Percentiles rank a stretch among this genome's conserved stretches.
phyloP scores from a whole-genome alignment of 2,888 invertebrate species.

The Arge pagana region DNA sequence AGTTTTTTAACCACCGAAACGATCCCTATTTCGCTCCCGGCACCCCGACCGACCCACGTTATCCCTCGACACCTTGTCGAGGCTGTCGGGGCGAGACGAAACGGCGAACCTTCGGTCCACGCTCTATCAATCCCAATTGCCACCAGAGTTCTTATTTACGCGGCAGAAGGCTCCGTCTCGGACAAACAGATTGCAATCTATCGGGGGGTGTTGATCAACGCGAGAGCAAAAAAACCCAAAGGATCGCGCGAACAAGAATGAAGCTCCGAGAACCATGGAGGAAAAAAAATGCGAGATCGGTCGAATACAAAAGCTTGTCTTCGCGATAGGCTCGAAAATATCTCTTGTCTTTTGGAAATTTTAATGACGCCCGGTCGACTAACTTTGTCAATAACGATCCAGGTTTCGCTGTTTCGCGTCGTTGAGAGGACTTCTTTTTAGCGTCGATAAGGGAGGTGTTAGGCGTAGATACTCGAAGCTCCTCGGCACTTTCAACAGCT shows the following conservation, averaged over 20 bases:
- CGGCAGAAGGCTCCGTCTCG: no score
- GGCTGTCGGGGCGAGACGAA: conserved; percentile 8
- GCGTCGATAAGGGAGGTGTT: no score
- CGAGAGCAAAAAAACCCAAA: neutral
- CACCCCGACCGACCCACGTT: conserved; percentile 9
- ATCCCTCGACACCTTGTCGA: conserved; percentile 6
- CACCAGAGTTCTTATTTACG: conserved; percentile 10
- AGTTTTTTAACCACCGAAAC: no score
- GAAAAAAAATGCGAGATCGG: neutral
- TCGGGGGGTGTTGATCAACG: neutral
- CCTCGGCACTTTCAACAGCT: no score
- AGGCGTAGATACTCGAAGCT: no score
- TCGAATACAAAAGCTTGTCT: no score
- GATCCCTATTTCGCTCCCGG: no score
- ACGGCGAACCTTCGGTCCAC: neutral
- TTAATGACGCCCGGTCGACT: conserved; percentile 4
- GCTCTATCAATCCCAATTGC: conserved; percentile 12
- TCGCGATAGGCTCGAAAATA: neutral
- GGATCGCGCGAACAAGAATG: neutral
- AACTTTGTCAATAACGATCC: conserved; percentile 17
- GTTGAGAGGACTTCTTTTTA: no score
- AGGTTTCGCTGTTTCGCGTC: no score
- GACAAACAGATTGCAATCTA: neutral
- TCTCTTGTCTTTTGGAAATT: conserved; percentile 6
- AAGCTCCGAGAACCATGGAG: neutral